These are phyloP conservation scores for Zonitis immaculata DNA, from an alignment of 2,888 invertebrate genomes.

Conservation along the genomic window DNA sequence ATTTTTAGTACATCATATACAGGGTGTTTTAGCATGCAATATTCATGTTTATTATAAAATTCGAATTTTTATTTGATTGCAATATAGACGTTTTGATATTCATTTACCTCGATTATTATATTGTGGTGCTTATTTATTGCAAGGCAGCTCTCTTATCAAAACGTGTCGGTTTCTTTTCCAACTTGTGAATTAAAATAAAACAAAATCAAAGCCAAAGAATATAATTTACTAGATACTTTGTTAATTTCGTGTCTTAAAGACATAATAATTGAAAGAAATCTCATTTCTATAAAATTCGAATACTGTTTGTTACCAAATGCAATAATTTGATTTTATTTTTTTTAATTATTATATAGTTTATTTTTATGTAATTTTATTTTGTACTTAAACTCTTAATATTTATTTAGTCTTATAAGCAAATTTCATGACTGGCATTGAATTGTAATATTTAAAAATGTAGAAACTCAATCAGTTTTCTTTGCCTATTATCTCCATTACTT, in stretches of 20 bases:
- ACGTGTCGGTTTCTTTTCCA: too few species aligned
- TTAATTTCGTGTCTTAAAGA: not conserved
- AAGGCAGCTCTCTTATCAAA: conserved; percentile 28
- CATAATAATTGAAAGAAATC: not conserved
- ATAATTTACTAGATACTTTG: not conserved
- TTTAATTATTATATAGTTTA: conserved; percentile 21
- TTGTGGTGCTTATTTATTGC: conserved; percentile 15
- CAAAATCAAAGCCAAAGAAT: not conserved
- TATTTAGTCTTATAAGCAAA: conserved; percentile 6
- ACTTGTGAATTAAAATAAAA: not conserved
- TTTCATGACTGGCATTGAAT: not conserved
- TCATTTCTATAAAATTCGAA: not conserved
- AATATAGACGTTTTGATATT: not conserved
- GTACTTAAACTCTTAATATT: conserved; percentile 24
- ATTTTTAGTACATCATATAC: too few species aligned
- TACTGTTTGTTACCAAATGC: conserved; percentile 30
- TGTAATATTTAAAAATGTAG: too few species aligned
- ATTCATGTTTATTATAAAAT: too few species aligned
- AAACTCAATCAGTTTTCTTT: too few species aligned
- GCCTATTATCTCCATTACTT: too few species aligned
- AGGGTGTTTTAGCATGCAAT: not conserved
- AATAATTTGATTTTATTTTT: conserved; percentile 28
- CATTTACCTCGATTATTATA: not conserved
- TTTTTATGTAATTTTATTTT: conserved; percentile 21
- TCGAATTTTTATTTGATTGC: too few species aligned